Conservation (phyloP, 2,113 vertebrate genomes). For the Mustela nigripes region DNA sequence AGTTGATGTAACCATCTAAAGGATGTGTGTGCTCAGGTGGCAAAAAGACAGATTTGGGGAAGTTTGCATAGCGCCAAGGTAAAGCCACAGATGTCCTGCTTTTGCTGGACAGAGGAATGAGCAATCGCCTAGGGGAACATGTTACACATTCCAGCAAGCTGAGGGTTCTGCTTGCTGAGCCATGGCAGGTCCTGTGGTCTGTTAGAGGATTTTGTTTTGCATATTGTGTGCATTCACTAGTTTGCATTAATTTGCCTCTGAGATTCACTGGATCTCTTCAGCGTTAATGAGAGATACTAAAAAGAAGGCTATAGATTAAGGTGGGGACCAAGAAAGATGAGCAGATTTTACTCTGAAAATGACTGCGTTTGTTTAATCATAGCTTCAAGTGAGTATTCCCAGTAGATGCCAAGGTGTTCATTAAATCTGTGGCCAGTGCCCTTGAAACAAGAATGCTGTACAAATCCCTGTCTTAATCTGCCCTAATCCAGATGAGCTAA, state of each 20-base stretch:
- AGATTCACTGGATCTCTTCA: neutral
- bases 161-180: neutral
- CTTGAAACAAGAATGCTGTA: conserved; percentile 60
- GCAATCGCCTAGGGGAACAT: neutral
- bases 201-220: neutral
- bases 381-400: neutral
- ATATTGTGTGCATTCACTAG: neutral
- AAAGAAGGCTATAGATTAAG: neutral
- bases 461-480: conserved; percentile 65
- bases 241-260: neutral
- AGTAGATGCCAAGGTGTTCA: neutral
- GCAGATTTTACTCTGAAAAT: neutral
- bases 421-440: neutral
- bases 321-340: neutral
- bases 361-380: conserved; percentile 20
- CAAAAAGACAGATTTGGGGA: neutral
- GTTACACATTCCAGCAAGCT: conserved; percentile 10
- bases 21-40: neutral
- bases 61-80: neutral
- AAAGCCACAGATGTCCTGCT: conserved; percentile 23
- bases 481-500: conserved; percentile 63
- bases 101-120: neutral
- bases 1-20: neutral
- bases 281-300: neutral
- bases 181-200: neutral